phyloP scores from a whole-genome alignment of 2,888 invertebrate species.

The Sympetrum striolatum region DNA sequence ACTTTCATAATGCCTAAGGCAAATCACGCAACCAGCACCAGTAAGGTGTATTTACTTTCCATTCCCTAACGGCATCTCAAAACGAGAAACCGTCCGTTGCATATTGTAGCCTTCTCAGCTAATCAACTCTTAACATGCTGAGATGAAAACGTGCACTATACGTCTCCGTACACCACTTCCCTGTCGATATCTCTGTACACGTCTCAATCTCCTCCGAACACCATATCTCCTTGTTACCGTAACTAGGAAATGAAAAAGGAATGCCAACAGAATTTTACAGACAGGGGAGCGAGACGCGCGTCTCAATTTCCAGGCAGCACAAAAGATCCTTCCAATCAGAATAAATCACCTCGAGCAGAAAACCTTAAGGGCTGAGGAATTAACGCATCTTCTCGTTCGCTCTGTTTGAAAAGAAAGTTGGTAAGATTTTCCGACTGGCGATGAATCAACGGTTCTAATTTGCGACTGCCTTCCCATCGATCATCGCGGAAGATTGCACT shows the following conservation, averaged over 20 bases:
- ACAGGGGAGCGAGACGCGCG: background rate
- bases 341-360: background rate
- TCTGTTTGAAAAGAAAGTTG: background rate
- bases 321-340: background rate
- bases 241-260: background rate
- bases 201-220: background rate
- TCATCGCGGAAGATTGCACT: background rate
- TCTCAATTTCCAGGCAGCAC: background rate
- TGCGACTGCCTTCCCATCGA: background rate
- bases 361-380: background rate
- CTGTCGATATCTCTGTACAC: background rate
- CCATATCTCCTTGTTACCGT: background rate
- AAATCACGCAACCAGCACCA: background rate
- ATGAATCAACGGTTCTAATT: background rate
- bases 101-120: background rate
- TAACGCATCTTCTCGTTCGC: background rate
- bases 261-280: background rate
- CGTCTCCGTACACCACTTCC: background rate
- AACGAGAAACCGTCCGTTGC: background rate
- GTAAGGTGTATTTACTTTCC: background rate
- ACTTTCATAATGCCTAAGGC: background rate
- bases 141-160: background rate
- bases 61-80: background rate
- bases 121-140: background rate
- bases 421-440: background rate